These are phyloP conservation scores for Idaea biselata DNA, from an alignment of 2,888 invertebrate species.

Conservation along the genomic window DNA sequence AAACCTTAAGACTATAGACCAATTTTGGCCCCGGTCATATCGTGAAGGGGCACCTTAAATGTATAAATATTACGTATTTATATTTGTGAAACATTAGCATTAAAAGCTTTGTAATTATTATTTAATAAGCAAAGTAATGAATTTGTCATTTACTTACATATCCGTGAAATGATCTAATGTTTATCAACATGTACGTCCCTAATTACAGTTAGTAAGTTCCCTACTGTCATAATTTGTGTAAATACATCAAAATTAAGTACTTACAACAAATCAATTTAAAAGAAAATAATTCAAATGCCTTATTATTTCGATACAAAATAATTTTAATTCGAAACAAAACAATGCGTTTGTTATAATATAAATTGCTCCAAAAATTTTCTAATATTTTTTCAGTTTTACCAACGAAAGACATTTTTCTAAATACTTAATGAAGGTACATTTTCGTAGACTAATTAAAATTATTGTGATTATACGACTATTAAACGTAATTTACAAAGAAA, in stretches of 20 bases:
- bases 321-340: neutral
- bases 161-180: neutral
- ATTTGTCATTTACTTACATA: neutral
- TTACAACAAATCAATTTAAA: neutral
- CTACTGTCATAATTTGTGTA: neutral
- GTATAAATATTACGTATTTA: neutral
- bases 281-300: neutral
- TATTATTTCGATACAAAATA: neutral
- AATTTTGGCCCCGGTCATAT: neutral
- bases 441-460: constrained; percentile 35
- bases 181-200: neutral
- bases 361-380: neutral
- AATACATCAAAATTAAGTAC: neutral
- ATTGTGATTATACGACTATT: constrained; percentile 53
- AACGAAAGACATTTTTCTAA: neutral
- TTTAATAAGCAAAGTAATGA: neutral
- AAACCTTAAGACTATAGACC: neutral
- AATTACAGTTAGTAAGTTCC: neutral
- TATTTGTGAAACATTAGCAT: neutral
- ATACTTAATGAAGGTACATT: constrained; percentile 7
- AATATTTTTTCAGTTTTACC: neutral
- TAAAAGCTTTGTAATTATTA: neutral
- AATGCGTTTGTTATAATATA: neutral
- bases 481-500: constrained; percentile 32
- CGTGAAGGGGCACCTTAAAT: neutral